These are phyloP conservation scores for Lateolabrax maculatus DNA, from an alignment of 2,797 vertebrate genomes.

Conservation along the genomic window DNA sequence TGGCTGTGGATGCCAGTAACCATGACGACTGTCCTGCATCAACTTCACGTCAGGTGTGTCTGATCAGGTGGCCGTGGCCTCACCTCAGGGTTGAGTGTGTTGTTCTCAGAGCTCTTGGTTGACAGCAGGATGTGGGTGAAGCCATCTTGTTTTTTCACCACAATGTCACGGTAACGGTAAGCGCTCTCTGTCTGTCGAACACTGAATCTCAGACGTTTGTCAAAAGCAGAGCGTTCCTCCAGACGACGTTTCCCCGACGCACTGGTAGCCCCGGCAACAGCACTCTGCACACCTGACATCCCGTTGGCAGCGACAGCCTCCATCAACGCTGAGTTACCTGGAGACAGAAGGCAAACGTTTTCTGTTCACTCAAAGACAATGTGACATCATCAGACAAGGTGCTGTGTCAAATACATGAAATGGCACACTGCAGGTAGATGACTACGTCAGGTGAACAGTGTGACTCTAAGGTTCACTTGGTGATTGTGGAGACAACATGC, in stretches of 20 bases:
- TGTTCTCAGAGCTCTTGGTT: conserved; percentile 97
- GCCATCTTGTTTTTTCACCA: conserved; percentile 97
- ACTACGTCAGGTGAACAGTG: too few relatives aligned
- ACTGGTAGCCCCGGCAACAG: conserved; percentile 82
- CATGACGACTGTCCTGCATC: neutral
- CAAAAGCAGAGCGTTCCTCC: conserved; percentile 93
- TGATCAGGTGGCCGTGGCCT: conserved; percentile 33
- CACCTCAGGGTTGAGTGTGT: conserved; percentile 96
- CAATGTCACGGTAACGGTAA: conserved; percentile 96
- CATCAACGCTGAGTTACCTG: conserved; percentile 89
- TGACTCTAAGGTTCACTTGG: too few relatives aligned
- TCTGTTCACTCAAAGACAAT: too few relatives aligned
- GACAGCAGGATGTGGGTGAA: conserved; percentile 98
- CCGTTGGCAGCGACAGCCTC: conserved; percentile 90
- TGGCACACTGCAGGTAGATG: too few relatives aligned
- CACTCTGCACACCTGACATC: conserved; percentile 85
- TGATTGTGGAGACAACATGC: neutral
- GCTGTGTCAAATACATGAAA: too few relatives aligned
- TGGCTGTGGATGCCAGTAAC: neutral
- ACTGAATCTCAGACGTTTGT: conserved; percentile 95
- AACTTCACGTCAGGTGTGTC: too few relatives aligned
- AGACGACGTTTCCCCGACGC: conserved; percentile 89
- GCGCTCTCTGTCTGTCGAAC: conserved; percentile 97
- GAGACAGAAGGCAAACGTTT: too few relatives aligned
- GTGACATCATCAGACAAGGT: too few relatives aligned